A percentile compares a stretch with the other conserved stretches of the same genome.
phyloP scores from a whole-genome alignment of 2,113 vertebrate species.

The Sus scrofa region T2T-Sscrofa CM000820.6:42610501-42611000 shows the following conservation, averaged over 20 bases:
- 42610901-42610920: neutral
- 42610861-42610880: constrained; percentile 4
- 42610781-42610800: neutral
- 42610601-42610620: constrained; percentile 31
- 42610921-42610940: neutral
- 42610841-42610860: neutral
- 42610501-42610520: neutral
- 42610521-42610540: neutral
- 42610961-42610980: neutral
- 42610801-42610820: neutral
- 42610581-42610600: neutral
- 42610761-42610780: constrained; percentile 39
- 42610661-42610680: neutral
- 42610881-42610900: neutral
- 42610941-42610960: constrained; percentile 15
- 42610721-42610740: constrained; percentile 54
- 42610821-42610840: neutral
- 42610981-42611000: no score
- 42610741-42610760: neutral
- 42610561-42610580: neutral
- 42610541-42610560: neutral
- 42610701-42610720: neutral
- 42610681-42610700: constrained; percentile 38
- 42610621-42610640: constrained; percentile 19
- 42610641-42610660: neutral